A percentile compares a stretch with the other conserved stretches of the same genome.
These are phyloP conservation scores for Acanthaster planci DNA, from an alignment of 35 echinoderm and acorn worm genomes.

Conservation along the genomic window DNA sequence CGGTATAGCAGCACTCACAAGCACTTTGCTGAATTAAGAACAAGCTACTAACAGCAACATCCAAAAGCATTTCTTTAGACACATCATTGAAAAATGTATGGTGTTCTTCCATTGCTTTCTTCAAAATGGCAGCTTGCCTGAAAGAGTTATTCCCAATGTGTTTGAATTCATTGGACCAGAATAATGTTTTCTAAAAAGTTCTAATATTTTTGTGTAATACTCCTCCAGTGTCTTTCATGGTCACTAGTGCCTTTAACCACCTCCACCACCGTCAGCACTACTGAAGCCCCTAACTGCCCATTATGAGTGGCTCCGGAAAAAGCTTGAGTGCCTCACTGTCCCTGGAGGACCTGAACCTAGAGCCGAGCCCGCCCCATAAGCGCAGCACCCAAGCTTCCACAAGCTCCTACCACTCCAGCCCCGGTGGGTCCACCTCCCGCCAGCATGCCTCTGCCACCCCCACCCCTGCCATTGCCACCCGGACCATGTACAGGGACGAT, in stretches of 20 bases:
- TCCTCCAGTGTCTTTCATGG: constrained; percentile 9
- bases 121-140: too few species aligned
- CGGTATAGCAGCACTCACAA: too few species aligned
- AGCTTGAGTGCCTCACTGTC: constrained; percentile 9
- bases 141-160: too few species aligned
- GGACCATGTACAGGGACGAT: neutral
- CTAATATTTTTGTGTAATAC: neutral
- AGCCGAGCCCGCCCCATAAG: neutral
- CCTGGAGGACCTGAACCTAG: neutral
- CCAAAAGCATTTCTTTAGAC: too few species aligned
- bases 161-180: too few species aligned
- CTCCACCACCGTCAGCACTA: neutral
- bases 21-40: too few species aligned
- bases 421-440: neutral
- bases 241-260: constrained; percentile 5
- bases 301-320: constrained; percentile 21
- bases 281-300: neutral
- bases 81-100: too few species aligned
- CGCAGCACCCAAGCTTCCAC: neutral
- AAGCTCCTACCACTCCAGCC: constrained; percentile 14
- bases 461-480: neutral
- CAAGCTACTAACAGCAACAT: too few species aligned
- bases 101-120: too few species aligned
- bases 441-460: too few species aligned
- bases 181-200: neutral